These are phyloP conservation scores for Aphodius sticticus DNA, from an alignment of 2,888 invertebrate genomes.

Conservation along the genomic window DNA sequence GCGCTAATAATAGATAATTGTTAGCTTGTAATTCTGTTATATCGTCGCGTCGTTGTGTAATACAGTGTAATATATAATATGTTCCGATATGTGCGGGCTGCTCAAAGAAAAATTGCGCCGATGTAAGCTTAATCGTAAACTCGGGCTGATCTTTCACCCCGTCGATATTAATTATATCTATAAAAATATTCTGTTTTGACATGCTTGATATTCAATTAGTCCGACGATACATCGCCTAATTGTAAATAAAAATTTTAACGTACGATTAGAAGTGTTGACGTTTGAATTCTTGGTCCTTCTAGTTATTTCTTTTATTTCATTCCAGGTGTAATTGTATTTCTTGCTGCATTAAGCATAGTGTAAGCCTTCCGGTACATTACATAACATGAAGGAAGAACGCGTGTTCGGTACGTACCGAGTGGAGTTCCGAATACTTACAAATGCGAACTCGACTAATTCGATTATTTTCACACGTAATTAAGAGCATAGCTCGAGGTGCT, in stretches of 20 bases:
- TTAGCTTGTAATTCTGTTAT: constrained; percentile 18
- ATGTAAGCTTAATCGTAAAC: constrained; percentile 7
- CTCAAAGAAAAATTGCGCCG: constrained; percentile 7
- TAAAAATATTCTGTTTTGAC: constrained; percentile 24
- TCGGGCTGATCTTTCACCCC: constrained; percentile 9
- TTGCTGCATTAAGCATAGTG: neutral
- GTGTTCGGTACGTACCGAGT: constrained; percentile 24
- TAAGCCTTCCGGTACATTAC: constrained; percentile 26
- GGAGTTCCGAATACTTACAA: constrained; percentile 26
- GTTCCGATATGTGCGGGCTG: constrained; percentile 12
- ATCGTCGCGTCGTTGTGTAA: constrained; percentile 17
- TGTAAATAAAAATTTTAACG: constrained; percentile 18
- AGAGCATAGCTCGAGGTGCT: constrained; percentile 21
- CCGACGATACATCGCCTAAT: constrained; percentile 13
- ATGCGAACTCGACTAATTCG: constrained; percentile 31
- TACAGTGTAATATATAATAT: neutral
- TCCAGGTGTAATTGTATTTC: neutral
- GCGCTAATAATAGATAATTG: constrained; percentile 25
- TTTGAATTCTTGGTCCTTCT: neutral
- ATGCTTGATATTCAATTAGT: constrained; percentile 21
- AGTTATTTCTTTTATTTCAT: neutral
- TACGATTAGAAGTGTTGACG: neutral
- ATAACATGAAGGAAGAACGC: constrained; percentile 21
- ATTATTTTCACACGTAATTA: constrained; percentile 34
- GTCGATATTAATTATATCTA: constrained; percentile 15